phyloP scores from a whole-genome alignment of 2,888 invertebrate species.

The Zele albiditarsus region DNA sequence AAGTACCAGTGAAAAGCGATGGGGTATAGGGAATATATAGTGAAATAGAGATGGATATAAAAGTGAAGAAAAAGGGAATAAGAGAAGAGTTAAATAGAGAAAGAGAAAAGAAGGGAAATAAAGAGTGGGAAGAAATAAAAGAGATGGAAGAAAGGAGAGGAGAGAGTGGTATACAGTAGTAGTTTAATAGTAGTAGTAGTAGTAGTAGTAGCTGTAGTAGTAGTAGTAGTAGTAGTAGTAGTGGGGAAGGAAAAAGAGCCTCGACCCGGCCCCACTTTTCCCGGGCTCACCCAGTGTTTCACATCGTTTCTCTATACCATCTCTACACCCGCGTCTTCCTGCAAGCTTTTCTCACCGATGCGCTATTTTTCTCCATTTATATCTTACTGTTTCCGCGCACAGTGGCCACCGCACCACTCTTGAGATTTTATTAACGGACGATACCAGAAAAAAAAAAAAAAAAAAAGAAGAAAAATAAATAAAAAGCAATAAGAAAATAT shows the following conservation, averaged over 20 bases:
- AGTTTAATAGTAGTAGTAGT: no score
- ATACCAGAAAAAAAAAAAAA: not conserved
- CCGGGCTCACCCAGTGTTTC: conserved; percentile 34
- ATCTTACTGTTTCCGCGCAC: conserved; percentile 28
- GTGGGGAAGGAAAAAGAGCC: conserved; percentile 39
- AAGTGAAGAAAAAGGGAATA: not conserved
- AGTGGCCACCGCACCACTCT: conserved; percentile 32
- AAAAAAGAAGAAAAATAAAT: no score
- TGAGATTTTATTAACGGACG: conserved; percentile 33
- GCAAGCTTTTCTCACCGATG: conserved; percentile 9
- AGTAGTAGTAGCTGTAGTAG: no score
- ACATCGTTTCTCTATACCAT: conserved; percentile 5
- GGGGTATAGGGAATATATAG: conserved; percentile 37
- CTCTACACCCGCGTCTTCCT: conserved; percentile 19
- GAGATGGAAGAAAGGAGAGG: not conserved
- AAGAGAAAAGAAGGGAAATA: conserved; percentile 19
- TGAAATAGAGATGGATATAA: conserved; percentile 30
- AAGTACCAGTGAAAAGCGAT: conserved; percentile 44
- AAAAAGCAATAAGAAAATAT: not conserved
- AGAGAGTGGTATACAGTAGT: no score
- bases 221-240: not conserved
- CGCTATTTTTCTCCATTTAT: conserved; percentile 6
- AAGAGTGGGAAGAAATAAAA: conserved; percentile 6
- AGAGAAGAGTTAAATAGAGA: not conserved
- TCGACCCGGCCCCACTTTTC: conserved; percentile 44